These are phyloP conservation scores for Pterocles gutturalis DNA, from an alignment of 2,113 vertebrate species.

Conservation along the genomic window DNA sequence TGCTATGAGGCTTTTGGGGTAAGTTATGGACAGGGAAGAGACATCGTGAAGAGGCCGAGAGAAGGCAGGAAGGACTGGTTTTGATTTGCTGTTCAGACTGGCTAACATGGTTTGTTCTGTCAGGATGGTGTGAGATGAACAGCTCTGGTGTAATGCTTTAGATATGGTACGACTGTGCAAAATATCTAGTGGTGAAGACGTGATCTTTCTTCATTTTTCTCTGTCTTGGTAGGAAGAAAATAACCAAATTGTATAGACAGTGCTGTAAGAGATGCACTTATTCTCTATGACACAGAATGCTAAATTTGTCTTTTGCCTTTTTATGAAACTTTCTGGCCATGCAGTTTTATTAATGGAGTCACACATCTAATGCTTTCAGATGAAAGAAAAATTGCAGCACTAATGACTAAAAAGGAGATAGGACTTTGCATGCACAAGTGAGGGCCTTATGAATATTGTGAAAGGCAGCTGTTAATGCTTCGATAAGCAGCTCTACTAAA, in stretches of 20 bases:
- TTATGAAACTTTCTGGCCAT: not conserved
- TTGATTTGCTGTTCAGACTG: not conserved
- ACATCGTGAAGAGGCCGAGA: not conserved
- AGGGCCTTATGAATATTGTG: not conserved
- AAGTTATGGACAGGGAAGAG: not conserved
- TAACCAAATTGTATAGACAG: not conserved
- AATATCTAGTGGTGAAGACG: not conserved
- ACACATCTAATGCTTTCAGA: not conserved
- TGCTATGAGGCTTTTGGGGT: not conserved
- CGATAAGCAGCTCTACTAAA: not conserved
- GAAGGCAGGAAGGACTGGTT: not conserved
- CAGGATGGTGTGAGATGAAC: too few relatives aligned
- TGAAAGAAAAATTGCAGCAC: not conserved
- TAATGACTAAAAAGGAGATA: not conserved
- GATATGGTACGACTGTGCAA: not conserved
- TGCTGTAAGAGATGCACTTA: not conserved
- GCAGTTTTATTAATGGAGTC: conserved; percentile 21
- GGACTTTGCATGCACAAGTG: not conserved
- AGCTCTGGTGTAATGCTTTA: not conserved
- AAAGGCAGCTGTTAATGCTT: not conserved
- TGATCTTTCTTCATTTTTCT: not conserved
- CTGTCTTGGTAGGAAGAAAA: not conserved
- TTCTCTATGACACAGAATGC: not conserved
- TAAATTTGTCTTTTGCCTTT: not conserved
- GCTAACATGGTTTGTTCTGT: not conserved